A percentile compares a stretch with the other conserved stretches of the same genome.
These are phyloP conservation scores for Thrips palmi DNA, from an alignment of 1,140 invertebrate genomes.

Conservation along the genomic window DNA sequence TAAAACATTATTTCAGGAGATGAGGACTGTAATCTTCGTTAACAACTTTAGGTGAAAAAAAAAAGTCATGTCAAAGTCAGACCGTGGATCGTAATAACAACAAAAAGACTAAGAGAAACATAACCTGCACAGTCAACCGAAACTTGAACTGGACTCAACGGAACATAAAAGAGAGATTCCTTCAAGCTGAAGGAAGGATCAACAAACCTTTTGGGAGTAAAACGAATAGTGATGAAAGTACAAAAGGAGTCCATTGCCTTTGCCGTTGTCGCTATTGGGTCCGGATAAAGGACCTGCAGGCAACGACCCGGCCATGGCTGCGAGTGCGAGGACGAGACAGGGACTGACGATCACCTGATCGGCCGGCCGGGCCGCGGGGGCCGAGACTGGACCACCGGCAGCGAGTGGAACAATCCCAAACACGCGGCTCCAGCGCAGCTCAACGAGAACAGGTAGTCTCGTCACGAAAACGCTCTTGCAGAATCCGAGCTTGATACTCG, in stretches of 20 bases:
- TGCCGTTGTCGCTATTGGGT: slow-evolving; percentile 8
- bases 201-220: slow-evolving; percentile 52
- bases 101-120: background rate
- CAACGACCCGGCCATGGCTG: no score
- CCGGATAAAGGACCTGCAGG: background rate
- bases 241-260: slow-evolving; percentile 29
- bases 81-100: background rate
- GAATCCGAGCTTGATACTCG: no score
- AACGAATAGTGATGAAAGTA: slow-evolving; percentile 54
- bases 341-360: no score
- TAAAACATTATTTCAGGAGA: background rate
- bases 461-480: no score
- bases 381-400: no score
- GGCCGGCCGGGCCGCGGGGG: no score
- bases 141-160: background rate
- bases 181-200: background rate
- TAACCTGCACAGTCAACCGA: background rate
- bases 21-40: background rate
- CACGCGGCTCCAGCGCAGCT: no score
- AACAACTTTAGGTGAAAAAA: background rate
- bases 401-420: no score
- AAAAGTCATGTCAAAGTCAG: slow-evolving; percentile 1
- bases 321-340: no score
- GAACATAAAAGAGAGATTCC: background rate
- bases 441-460: no score